Base-by-base conservation (phyloP, 2,113 vertebrate genomes). In the Spea bombifrons region DNA sequence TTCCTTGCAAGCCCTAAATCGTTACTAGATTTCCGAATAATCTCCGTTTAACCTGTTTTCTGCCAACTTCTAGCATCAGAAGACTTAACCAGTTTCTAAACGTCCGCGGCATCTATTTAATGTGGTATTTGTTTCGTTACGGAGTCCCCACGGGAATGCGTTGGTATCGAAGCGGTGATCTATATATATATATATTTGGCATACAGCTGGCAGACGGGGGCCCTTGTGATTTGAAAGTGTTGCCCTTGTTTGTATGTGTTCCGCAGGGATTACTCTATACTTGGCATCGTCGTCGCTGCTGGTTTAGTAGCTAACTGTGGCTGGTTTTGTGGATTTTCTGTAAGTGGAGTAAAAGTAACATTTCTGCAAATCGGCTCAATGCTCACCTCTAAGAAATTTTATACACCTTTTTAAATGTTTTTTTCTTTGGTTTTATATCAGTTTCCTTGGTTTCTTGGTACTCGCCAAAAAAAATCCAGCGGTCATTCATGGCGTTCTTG, bases 1-100 rank as follows among this genome's bases (percentile, higher is more conserved):
- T 66, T 48, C 44, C 59, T 57, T 45, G 7, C 49, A 44, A 44
- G 30, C 66, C 4, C 43, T n/a, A 44, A 67, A 2, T 13, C 44
- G 12, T 46, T 67, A 65, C 50, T 17, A 44, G 15, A 50, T 44
- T 49, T 55, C 73, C 15, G 9, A 66, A 45, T 43, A 50, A 76
- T 48, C 65, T 30, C 15, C 15, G 48, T 30, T 68, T 69, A 76
- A 75, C 63, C 49, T 66, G 52, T 76, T 76, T 76, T 45, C 75
- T 76, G 75, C 66, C 75, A 43, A 46, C 53, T 59, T 6, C 2
- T 8, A 30, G 66, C 66, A 47, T 47, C 66, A 69, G 46, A 48
- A 10, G 44, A 52, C 8, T 69, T 55, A 76, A 7, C 6, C 46
- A 46, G 13, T 75, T 76, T 49, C 47, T 12, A 70, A 46, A 44